Evolutionary conservation across 1,140 invertebrate genomes (phyloP), one percentile per base, ranked within the genome.

Genomic region (Philotrypesis tridentata): DNA sequence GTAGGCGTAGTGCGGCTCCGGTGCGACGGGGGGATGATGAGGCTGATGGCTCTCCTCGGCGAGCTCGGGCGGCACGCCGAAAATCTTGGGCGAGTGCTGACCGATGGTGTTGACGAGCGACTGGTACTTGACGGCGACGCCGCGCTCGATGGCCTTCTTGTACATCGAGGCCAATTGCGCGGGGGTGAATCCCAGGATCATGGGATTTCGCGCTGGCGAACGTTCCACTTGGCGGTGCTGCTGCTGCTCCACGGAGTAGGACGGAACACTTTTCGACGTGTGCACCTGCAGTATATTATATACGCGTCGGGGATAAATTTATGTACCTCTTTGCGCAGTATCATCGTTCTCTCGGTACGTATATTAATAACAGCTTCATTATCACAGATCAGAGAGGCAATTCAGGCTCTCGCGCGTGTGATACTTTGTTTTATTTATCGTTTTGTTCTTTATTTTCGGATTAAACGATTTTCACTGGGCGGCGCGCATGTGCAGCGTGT

Each of bases 161-260:
- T 84, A 84, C 80, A 84, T 82, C 0, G 70, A 17, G 0, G 83
- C 83, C 9, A 84, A 61, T 29, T 82, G 63, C 31, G 77, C 40
- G 2, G 80, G 25, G 0, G 55, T 71, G 25, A 84, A 79, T 4
- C 80, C 83, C 7, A 78, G 21, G 2, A 60, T 1, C 9, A 29
- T 55, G 2, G 17, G 21, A 8, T 60, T 2, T 1, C 37, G n/a
- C 31, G 68, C 33, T 11, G 72, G 72, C 8, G 71, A n/a, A 9
- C 31, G 12, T 65, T 65, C 63, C 3, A 21, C 48, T 17, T n/a
- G 48, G n/a, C n/a, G 21, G 17, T 55, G 48, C 33, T 37, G 33
- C 9, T 37, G n/a, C 12, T 43, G 12, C 12, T 43, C 40, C 4
- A 43, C 2, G 12, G 40, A 14, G 17, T 43, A 43, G 48, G 17